Conservation (phyloP, 2,888 invertebrate genomes). For the Megalurothrips usitatus region DNA sequence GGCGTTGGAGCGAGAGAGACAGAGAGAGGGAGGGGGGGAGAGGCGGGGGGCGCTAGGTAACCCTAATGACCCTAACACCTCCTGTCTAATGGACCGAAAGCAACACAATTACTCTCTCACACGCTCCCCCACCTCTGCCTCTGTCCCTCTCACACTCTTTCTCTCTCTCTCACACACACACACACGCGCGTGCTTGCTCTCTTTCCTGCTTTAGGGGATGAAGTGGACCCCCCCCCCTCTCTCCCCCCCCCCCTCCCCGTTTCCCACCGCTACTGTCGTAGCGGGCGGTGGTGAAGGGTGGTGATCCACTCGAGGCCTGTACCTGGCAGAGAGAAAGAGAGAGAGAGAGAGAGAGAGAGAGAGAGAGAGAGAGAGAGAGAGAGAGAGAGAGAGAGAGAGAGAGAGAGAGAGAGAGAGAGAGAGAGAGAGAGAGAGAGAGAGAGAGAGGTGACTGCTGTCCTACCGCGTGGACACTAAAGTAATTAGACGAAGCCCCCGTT, state of each 20-base stretch:
- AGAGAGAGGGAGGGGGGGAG: no score
- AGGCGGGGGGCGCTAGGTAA: neutral
- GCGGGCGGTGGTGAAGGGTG: neutral
- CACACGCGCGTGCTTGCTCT: no score
- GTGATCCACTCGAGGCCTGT: neutral
- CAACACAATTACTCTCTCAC: slow-evolving; percentile 10
- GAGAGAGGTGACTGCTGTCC: neutral
- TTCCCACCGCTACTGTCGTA: neutral
- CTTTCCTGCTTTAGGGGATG: neutral
- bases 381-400: no score
- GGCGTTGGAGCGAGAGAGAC: neutral
- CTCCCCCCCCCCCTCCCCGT: neutral
- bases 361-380: no score
- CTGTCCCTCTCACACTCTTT: neutral
- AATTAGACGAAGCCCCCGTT: no score
- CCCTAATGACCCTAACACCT: slow-evolving; percentile 20
- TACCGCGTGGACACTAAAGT: no score
- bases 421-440: neutral
- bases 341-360: neutral
- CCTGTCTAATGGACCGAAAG: slow-evolving; percentile 19
- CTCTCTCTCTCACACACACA: no score
- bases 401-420: neutral
- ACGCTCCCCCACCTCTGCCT: neutral
- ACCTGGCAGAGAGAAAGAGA: neutral
- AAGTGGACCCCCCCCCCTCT: neutral